A percentile compares a stretch with the other conserved stretches of the same genome.
Evolutionary conservation across 2,797 vertebrate species (phyloP).

Genomic region (Oophaga sylvatica): DNA sequence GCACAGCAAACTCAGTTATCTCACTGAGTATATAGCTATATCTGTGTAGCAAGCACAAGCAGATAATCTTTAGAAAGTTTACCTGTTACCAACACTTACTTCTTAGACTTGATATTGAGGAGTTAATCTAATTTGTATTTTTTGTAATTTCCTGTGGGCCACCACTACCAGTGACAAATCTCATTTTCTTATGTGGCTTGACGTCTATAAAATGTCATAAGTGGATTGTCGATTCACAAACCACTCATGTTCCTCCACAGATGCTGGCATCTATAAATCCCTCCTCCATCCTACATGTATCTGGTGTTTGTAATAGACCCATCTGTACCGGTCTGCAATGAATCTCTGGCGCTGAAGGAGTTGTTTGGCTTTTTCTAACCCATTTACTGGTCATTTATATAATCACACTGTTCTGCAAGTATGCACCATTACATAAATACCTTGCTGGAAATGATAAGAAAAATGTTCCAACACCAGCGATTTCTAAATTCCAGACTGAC

Average conservation of each 20-base stretch:
- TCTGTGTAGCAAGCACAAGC: too few species aligned
- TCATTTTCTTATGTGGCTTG: not conserved
- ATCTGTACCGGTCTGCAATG: constrained; percentile 47
- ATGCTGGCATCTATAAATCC: constrained; percentile 48
- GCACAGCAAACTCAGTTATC: too few species aligned
- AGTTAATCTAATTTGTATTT: not conserved
- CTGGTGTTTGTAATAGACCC: constrained; percentile 54
- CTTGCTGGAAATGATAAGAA: constrained; percentile 57
- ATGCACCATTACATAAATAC: constrained; percentile 55
- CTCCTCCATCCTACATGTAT: constrained; percentile 34
- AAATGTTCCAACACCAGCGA: constrained; percentile 57
- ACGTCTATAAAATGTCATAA: not conserved
- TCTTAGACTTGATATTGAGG: not conserved
- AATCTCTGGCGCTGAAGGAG: constrained; percentile 53
- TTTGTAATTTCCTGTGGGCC: constrained; percentile 2
- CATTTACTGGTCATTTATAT: constrained; percentile 55
- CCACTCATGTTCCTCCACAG: not conserved
- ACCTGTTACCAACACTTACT: not conserved
- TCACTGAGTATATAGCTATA: too few species aligned
- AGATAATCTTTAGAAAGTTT: not conserved
- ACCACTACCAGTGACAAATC: not conserved
- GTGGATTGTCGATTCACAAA: not conserved
- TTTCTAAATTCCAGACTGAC: constrained; percentile 58
- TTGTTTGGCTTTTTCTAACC: constrained; percentile 47
- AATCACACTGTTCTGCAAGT: constrained; percentile 54